Evolutionary conservation across 2,113 vertebrate genomes (phyloP).

Genomic region (Columba janthina): DNA sequence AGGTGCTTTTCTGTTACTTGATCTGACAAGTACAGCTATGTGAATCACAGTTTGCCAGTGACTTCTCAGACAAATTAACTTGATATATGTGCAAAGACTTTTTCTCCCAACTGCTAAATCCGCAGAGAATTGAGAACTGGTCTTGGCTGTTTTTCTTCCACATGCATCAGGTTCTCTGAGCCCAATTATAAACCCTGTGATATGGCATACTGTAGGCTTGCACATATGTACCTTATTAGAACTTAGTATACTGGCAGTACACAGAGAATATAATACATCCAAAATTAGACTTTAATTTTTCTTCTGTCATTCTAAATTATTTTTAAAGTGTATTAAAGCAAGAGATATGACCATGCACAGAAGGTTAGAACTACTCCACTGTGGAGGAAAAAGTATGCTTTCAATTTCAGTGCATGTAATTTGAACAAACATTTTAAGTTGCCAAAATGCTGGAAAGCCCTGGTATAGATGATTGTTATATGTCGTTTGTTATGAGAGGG

Average conservation of each 20-base stretch:
- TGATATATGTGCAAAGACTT: conserved; percentile 26
- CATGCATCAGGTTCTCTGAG: not conserved
- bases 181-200: not conserved
- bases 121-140: not conserved
- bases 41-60: conserved; percentile 12
- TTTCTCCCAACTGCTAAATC: not conserved
- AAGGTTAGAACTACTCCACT: not conserved
- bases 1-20: conserved; percentile 2
- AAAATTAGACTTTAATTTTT: not conserved
- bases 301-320: not conserved
- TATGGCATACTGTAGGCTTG: not conserved
- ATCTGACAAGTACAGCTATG: conserved; percentile 8
- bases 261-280: not conserved
- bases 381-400: not conserved
- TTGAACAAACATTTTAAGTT: not conserved
- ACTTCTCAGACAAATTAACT: conserved; percentile 33
- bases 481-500: not conserved
- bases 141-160: not conserved
- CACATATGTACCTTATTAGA: not conserved
- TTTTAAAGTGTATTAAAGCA: not conserved
- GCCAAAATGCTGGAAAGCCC: not conserved
- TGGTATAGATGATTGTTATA: not conserved
- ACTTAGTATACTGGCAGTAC: not conserved
- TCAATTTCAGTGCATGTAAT: not conserved
- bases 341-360: not conserved